Evolutionary conservation across 2,113 vertebrate genomes (phyloP), one percentile per base, ranked within the genome.

Genomic region (Plecturocebus donacophilus): DNA sequence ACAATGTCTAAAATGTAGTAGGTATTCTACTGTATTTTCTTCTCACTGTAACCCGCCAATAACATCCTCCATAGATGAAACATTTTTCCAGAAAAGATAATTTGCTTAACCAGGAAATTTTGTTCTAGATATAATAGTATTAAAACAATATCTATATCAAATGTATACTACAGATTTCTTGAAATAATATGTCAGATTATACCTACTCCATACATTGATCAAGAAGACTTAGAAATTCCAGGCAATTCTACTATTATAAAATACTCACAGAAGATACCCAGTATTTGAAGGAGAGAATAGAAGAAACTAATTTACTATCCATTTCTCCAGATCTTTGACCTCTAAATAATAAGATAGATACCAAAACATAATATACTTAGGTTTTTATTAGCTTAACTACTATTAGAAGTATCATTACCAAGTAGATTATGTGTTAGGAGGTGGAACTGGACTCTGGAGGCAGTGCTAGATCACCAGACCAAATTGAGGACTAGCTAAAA

Each of bases 331-430:
- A 61, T 47, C 27, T 87, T 56, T 97, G 76, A 88, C 40, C 19
- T 87, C 20, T 84, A 75, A 56, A 68, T 19, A 79, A 49, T 71
- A 87, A 73, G 12, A 84, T 23, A 73, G 16, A 88, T 40, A 71
- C 1, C 16, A 35, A 52, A 96, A 61, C 16, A 14, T 0, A 91
- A 76, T 49, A 56, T n/a, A 23, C 17, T 66, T 94, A 16, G 52
- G 54, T 94, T 96, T 85, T 85, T 81, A 89, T n/a, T 73, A 90
- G 8, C 17, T 95, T 79, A 79, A 87, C 40, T 88, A 71, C 35
- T 35, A 90, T 49, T 82, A 82, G 45, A 71, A 92, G 25, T 91
- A 32, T 79, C 66, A 82, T 38, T 56, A 45, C 3, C 35, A 47
- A 90, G 27, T n/a, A 86, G 32, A n/a, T 75, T 79, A 79, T 38